Base-by-base conservation (phyloP, 2,888 invertebrate species). In the Chrysolina haemoptera region DNA sequence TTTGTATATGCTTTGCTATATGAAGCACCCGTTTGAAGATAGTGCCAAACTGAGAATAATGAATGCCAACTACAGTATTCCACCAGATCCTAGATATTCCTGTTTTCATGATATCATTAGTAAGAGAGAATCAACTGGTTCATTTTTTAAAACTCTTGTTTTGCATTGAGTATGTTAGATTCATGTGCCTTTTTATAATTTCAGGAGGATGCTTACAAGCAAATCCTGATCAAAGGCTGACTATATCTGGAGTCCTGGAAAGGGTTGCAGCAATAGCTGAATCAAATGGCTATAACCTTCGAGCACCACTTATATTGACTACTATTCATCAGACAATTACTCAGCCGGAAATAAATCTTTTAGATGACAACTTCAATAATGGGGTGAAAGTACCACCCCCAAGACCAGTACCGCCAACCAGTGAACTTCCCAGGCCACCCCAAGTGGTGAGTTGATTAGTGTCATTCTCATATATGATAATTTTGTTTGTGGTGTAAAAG, bases 1-100 rank as follows among this genome's bases (percentile, higher is more conserved):
- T 78, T 89, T 99, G 14, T 99, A 96, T 87, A 93, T 95, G 63
- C 89, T 99, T 18, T 97, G 98, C 87, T 98, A 94, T 86, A 94
- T 96, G 89, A 94, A 94, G 82, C 99, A 99, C 89, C 99, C 99
- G 0, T 99, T 97, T 88, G 98, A 98, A 86, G 99, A 99, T 89
- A 94, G 94, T 65, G 93, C 98, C 70, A 99, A 99, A 87, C 89
- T 99, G 82, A 93, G 98, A 63, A 99, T 99, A 82, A 91, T 99
- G 72, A 99, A 99, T 89, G 98, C 96, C 79, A 99, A 99, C 86
- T 99, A 95, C 88, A 92, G 92, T 77, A 90, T 97, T 73, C 96
- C 95, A 77, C 92, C 94, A 27, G 96, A 98, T 88, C 92, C 93
- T 69, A 93, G 93, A 82, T 95, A 93, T 85, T 91, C 92, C 79